Base-by-base conservation (phyloP, 2,113 vertebrate genomes). In the Odontophorus gujanensis region DNA sequence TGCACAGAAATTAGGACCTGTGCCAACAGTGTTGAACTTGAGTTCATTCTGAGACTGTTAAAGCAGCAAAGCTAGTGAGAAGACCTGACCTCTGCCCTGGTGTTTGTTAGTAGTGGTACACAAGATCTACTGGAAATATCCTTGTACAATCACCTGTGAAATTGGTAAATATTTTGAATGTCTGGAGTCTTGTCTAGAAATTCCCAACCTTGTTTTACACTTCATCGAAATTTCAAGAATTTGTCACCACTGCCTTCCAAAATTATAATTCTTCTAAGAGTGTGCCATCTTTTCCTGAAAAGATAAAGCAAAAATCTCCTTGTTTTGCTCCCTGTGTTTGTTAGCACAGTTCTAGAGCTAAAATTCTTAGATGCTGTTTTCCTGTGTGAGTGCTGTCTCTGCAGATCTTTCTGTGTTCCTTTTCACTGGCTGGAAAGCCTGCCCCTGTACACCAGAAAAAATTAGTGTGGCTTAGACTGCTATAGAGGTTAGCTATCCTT, bases 171-270 rank as follows among this genome's bases (percentile, higher is more conserved):
- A 65, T 69, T 89, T 89, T 85, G 53, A 62, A 58, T 65, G 43
- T 48, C 63, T 77, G 66, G 26, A 77, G 13, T 85, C 63, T 93
- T 92, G 58, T 71, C 48, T 85, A 87, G 78, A 94, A 89, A 69
- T 90, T 85, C 55, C 67, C 42, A 85, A 50, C 6, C 25, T 80
- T 82, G 48, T 85, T 87, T 82, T 53, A 58, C 25, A 87, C 53
- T 80, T 92, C 24, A 73, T 62, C 62, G 45, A 50, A 82, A 89
- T 92, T 79, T 42, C 67, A 87, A 85, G 55, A 77, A 89, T 87
- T 87, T 87, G 57, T 87, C 67, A 82, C 53, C 25, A 45, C 12
- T 68, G 83, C 50, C 53, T 95, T 92, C 48, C 50, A 55, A 66
- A 95, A 76, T 13, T 53, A 9, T 59, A 47, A 40, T 34, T 89